A percentile compares a stretch with the other conserved stretches of the same genome.
These are phyloP conservation scores for Camponotus vicinus DNA, from an alignment of 1,140 invertebrate genomes.

Conservation along the genomic window DNA sequence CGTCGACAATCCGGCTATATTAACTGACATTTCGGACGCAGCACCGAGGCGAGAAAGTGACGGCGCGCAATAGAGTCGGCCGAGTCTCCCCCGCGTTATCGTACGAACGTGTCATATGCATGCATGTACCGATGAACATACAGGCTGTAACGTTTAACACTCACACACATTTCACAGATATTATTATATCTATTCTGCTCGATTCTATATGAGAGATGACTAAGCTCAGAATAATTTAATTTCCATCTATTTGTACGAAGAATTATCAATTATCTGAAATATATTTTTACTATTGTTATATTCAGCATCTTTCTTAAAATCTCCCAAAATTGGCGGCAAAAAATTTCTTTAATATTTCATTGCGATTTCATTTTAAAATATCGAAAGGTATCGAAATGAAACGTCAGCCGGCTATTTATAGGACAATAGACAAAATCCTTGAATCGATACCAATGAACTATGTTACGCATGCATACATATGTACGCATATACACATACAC, in stretches of 20 bases:
- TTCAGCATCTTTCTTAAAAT: background rate
- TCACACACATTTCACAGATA: slow-evolving; percentile 25
- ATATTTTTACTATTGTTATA: background rate
- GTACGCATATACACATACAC: background rate
- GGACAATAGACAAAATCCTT: slow-evolving; percentile 4
- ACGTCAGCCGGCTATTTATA: background rate
- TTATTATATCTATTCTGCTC: slow-evolving; percentile 12
- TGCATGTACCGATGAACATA: slow-evolving; percentile 8
- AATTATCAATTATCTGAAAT: background rate
- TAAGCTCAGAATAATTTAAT: background rate
- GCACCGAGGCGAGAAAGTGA: slow-evolving; percentile 34
- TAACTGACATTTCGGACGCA: slow-evolving; percentile 43
- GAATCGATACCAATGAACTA: background rate
- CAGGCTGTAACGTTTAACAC: slow-evolving; percentile 1
- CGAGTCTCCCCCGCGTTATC: background rate
- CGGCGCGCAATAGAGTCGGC: background rate
- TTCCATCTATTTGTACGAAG: background rate
- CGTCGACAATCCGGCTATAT: slow-evolving; percentile 54
- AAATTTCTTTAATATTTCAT: background rate
- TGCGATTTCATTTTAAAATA: background rate
- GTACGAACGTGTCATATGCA: background rate
- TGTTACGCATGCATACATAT: background rate
- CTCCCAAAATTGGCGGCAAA: too few species aligned
- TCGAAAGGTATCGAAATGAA: background rate
- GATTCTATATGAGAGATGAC: background rate